Conservation (phyloP, 2,797 vertebrate species). For the Diplodus puntazzo region DNA sequence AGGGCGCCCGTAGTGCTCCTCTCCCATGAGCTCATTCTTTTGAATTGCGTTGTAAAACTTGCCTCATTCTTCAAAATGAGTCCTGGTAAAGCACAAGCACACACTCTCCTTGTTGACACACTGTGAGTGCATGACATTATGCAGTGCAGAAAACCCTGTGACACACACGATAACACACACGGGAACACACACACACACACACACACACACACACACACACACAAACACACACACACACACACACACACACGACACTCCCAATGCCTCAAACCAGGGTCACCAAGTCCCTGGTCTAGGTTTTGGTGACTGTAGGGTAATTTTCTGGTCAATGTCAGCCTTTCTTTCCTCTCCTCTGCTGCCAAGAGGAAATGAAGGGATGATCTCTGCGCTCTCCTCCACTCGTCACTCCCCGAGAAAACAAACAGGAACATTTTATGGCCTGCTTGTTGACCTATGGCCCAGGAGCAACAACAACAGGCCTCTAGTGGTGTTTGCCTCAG, state of each 20-base stretch:
- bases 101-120: constrained; percentile 21
- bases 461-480: constrained; percentile 57
- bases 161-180: constrained; percentile 29
- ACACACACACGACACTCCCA: constrained; percentile 33
- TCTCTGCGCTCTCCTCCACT: constrained; percentile 65
- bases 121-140: constrained; percentile 6
- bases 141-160: constrained; percentile 21
- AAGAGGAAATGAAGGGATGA: constrained; percentile 83
- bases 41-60: constrained; percentile 51
- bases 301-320: constrained; percentile 61
- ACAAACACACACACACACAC: constrained; percentile 14
- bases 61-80: constrained; percentile 49
- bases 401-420: constrained; percentile 67
- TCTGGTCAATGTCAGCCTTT: constrained; percentile 67
- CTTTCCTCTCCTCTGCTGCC: constrained; percentile 63
- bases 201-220: constrained; percentile 20
- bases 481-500: constrained; percentile 57
- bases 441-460: constrained; percentile 70
- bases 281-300: constrained; percentile 40
- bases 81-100: constrained; percentile 19
- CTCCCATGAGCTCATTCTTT: constrained; percentile 55
- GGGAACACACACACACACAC: constrained; percentile 7
- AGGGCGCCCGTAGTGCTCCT: constrained; percentile 46
- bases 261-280: constrained; percentile 43
- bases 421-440: constrained; percentile 74